Evolutionary conservation across 1,140 invertebrate genomes (phyloP).

Genomic region (Drosophila ironensis): DNA sequence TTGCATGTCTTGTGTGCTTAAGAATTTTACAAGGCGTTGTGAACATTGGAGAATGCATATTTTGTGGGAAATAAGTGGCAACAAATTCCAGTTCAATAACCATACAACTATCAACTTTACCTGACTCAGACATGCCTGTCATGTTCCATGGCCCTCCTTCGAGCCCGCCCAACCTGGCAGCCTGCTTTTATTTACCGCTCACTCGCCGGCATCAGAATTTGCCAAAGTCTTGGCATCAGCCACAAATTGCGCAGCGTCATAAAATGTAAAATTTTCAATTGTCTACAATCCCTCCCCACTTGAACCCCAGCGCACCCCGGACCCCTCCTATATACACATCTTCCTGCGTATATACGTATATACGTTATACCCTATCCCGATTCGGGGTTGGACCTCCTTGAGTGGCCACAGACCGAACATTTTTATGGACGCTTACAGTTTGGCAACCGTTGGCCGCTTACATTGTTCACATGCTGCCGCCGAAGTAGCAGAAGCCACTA

Average conservation of each 20-base stretch:
- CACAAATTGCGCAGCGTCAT: constrained; percentile 77
- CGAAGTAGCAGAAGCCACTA: constrained; percentile 37
- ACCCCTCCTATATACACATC: background rate
- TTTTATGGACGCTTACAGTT: constrained; percentile 74
- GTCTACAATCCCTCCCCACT: constrained; percentile 59
- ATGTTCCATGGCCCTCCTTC: constrained; percentile 10
- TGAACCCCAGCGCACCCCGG: constrained; percentile 37
- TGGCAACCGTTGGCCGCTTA: constrained; percentile 72
- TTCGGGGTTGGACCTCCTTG: background rate
- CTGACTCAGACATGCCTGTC: constrained; percentile 19
- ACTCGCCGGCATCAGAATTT: constrained; percentile 34
- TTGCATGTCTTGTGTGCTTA: no score
- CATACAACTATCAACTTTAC: constrained; percentile 21
- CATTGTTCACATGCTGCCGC: constrained; percentile 75
- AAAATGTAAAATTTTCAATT: constrained; percentile 80
- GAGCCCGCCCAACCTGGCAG: background rate
- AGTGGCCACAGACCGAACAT: constrained; percentile 65
- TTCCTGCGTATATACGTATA: background rate
- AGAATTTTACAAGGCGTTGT: no score
- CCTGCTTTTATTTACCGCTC: background rate
- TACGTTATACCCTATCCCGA: background rate
- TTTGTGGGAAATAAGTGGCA: constrained; percentile 11
- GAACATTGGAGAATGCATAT: no score
- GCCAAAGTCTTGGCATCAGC: constrained; percentile 39
- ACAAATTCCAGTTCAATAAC: constrained; percentile 16